phyloP scores from a whole-genome alignment of 2,113 vertebrate genomes.

The Jacana jacana region DNA sequence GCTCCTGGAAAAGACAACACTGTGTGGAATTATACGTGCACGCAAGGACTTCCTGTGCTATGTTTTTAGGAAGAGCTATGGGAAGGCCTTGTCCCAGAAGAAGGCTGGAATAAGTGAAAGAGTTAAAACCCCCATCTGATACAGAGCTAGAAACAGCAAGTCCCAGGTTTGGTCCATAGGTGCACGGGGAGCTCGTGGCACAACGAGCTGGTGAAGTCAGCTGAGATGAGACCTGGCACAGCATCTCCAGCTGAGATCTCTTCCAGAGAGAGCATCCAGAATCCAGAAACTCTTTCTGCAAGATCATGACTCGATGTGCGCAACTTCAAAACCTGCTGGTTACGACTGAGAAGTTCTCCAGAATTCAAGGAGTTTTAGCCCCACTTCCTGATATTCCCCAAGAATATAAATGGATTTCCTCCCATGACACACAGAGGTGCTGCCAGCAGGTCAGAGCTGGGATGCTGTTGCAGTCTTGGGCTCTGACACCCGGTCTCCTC shows the following conservation, averaged over 20 bases:
- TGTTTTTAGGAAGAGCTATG: background rate
- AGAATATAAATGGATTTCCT: background rate
- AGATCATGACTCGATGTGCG: background rate
- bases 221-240: background rate
- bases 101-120: background rate
- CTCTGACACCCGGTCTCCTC: background rate
- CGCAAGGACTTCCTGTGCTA: background rate
- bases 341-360: background rate
- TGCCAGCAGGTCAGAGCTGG: background rate
- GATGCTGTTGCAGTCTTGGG: background rate
- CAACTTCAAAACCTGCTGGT: background rate
- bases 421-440: background rate
- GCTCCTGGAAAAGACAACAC: background rate
- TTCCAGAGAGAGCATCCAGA: background rate
- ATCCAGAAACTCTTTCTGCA: background rate
- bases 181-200: background rate
- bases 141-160: background rate
- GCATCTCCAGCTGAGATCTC: background rate
- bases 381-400: background rate
- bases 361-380: background rate
- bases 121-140: background rate
- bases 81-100: background rate
- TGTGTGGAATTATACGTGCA: accelerated
- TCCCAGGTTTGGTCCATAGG: background rate
- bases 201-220: background rate